These are phyloP conservation scores for Lampris megalopsis DNA, from an alignment of 2,113 vertebrate genomes.

Conservation along the genomic window DNA sequence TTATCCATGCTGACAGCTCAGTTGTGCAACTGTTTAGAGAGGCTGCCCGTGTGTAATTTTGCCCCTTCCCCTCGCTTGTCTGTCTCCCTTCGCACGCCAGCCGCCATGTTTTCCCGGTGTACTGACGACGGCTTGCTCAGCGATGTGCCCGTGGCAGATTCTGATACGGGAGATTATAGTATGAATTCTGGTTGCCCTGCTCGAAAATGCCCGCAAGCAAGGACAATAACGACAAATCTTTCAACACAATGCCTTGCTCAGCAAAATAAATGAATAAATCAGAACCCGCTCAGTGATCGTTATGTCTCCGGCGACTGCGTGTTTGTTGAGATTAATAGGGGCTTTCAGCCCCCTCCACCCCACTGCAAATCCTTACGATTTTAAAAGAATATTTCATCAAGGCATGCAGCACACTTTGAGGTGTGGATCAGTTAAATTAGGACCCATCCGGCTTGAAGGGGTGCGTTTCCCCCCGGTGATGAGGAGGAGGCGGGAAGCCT, in stretches of 20 bases:
- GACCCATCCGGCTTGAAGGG: constrained; percentile 31
- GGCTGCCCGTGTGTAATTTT: constrained; percentile 71
- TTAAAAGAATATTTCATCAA: constrained; percentile 36
- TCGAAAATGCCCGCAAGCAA: constrained; percentile 71
- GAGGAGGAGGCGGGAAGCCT: constrained; percentile 13
- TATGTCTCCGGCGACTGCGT: constrained; percentile 49
- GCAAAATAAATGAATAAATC: constrained; percentile 45
- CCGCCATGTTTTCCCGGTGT: constrained; percentile 45
- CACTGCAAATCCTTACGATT: constrained; percentile 59
- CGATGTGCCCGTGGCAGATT: constrained; percentile 43
- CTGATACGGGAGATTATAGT: constrained; percentile 63
- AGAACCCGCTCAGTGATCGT: constrained; percentile 56
- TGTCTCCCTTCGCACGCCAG: background rate
- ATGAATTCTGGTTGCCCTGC: constrained; percentile 10
- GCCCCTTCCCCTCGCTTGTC: constrained; percentile 27
- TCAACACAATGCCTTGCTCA: constrained; percentile 54
- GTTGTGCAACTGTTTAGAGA: constrained; percentile 68
- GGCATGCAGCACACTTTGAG: constrained; percentile 11
- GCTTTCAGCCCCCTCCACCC: constrained; percentile 60
- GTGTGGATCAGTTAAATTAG: constrained; percentile 19
- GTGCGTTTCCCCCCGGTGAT: constrained; percentile 1
- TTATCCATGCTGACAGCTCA: constrained; percentile 74
- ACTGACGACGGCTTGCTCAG: constrained; percentile 44
- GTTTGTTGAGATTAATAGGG: constrained; percentile 67
- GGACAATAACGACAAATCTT: constrained; percentile 57